Evolutionary conservation across 2,113 vertebrate genomes (phyloP), one percentile per base, ranked within the genome.

Genomic region (Erpornis zantholeuca): DNA sequence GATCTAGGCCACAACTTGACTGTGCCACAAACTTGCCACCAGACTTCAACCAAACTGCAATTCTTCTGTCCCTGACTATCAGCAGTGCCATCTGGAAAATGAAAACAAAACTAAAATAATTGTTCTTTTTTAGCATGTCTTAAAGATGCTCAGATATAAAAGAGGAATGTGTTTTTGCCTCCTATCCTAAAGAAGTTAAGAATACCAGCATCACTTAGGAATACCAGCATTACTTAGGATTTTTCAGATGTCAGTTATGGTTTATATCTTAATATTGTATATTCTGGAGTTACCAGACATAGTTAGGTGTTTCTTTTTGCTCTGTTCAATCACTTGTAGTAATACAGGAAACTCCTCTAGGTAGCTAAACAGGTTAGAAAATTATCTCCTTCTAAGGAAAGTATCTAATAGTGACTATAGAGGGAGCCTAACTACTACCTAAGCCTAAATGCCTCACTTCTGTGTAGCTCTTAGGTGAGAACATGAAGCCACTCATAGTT

Each of bases 391-490:
- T 29, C 45, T 36, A 65, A 70, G 36, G 12, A 53, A 82, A 70
- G 42, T 93, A 50, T 93, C n/a, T 73, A 42, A 63, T 83, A 72
- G 54, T 50, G 75, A 93, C 94, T 80, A 95, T 45, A 92, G 82
- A 94, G 79, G 90, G 92, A 96, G 90, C 79, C 88, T 95, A 88
- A 80, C 75, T 80, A 65, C 90, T 94, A 31, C 75, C 79, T 77
- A 83, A 88, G 7, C 33, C 54, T 77, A 36, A 27, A 53, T 69
- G 29, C 13, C 49, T 93, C 7, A 29, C 12, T 82, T 69, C 15
- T 33, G 1, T 18, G 11, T 24, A 69, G 25, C 8, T 49, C 12
- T 53, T 45, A 61, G n/a, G 40, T 53, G 59, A 84, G 75, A 44
- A 79, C 10, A 17, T 61, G 10, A 75, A 81, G 60, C 3, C 10